Evolutionary conservation across 2,888 invertebrate genomes (phyloP).

Genomic region (Mythimna loreyi): DNA sequence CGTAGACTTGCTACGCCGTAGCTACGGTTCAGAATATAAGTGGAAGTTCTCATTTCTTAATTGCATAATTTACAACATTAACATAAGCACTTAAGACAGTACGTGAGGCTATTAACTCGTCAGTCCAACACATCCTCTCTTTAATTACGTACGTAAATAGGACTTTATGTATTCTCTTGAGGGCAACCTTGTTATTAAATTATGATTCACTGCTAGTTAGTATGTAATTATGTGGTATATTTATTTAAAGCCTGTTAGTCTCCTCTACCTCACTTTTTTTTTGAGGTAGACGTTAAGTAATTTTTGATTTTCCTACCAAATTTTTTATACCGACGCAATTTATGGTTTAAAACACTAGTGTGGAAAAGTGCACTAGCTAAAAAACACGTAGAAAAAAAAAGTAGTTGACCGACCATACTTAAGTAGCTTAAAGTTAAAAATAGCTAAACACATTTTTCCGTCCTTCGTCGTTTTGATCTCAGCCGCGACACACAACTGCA

Average conservation of each 20-base stretch:
- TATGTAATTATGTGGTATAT: constrained; percentile 8
- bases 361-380: too few species aligned
- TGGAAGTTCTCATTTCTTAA: not conserved
- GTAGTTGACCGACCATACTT: too few species aligned
- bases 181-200: constrained; percentile 11
- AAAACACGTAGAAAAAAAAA: too few species aligned
- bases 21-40: not conserved
- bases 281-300: too few species aligned
- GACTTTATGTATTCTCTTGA: not conserved
- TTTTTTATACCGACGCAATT: too few species aligned
- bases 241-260: constrained; percentile 21
- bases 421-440: constrained; percentile 1
- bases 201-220: constrained; percentile 1
- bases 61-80: not conserved
- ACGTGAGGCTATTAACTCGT: constrained; percentile 19
- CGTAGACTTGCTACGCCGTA: not conserved
- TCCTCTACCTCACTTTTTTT: not conserved
- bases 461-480: constrained; percentile 12
- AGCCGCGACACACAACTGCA: not conserved
- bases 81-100: constrained; percentile 1
- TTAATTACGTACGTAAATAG: too few species aligned
- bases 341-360: too few species aligned
- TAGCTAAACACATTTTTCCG: not conserved
- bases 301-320: too few species aligned
- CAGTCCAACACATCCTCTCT: not conserved